phyloP scores from a whole-genome alignment of 2,113 vertebrate genomes.

The Microtus richardsoni region DNA sequence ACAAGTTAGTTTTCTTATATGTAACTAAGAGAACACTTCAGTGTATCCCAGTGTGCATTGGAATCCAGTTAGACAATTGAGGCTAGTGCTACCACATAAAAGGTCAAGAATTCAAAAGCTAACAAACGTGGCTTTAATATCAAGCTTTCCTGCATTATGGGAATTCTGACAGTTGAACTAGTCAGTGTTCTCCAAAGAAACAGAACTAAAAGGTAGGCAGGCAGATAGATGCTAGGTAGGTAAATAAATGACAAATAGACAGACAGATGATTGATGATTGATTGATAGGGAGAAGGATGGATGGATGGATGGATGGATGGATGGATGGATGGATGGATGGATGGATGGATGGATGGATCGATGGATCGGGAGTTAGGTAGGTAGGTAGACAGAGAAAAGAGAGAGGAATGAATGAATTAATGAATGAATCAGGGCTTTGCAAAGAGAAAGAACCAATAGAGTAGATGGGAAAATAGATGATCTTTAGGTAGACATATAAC shows the following conservation, averaged over 20 bases:
- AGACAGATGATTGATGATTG: not conserved
- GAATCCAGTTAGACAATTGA: not conserved
- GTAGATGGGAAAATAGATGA: not conserved
- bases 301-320: no score
- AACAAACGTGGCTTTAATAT: not conserved
- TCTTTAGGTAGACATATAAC: not conserved
- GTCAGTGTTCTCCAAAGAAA: not conserved
- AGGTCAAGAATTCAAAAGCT: not conserved
- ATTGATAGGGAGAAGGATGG: not conserved
- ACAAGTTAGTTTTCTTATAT: not conserved
- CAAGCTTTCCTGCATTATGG: not conserved
- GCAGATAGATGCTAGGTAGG: not conserved
- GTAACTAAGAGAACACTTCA: not conserved
- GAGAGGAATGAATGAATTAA: no score
- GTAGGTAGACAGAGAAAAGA: not conserved
- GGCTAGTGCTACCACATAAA: not conserved
- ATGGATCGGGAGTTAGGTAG: not conserved
- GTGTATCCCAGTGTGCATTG: accelerated
- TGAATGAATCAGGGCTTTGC: not conserved
- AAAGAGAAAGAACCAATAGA: not conserved
- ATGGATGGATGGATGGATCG: not conserved
- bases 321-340: not conserved
- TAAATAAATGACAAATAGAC: not conserved
- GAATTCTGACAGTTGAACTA: not conserved
- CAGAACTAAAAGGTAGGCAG: not conserved